Conservation (phyloP, 2,888 invertebrate species). For the Morpho deidamia region DNA sequence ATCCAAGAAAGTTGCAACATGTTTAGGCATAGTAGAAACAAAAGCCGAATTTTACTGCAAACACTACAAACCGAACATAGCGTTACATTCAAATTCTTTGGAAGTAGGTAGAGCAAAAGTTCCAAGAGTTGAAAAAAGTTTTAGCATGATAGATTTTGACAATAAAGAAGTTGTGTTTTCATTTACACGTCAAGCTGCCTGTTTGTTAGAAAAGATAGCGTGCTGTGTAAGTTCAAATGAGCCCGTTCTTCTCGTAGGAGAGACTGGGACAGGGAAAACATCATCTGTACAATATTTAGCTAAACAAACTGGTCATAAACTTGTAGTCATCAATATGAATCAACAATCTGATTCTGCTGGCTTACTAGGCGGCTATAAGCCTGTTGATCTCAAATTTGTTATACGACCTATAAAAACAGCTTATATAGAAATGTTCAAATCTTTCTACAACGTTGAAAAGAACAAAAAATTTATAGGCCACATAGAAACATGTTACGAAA, state of each 20-base stretch:
- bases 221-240: constrained; percentile 90
- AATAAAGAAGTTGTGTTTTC: constrained; percentile 82
- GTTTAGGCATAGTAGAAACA: constrained; percentile 88
- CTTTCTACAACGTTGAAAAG: constrained; percentile 85
- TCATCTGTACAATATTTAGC: constrained; percentile 96
- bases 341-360: constrained; percentile 99
- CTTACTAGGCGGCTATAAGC: constrained; percentile 97
- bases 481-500: constrained; percentile 86
- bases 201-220: constrained; percentile 92
- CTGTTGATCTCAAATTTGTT: constrained; percentile 92
- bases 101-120: constrained; percentile 85
- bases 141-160: constrained; percentile 55
- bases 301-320: constrained; percentile 87
- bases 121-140: constrained; percentile 54
- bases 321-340: constrained; percentile 98
- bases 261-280: constrained; percentile 99
- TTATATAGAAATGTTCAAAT: constrained; percentile 89
- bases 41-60: constrained; percentile 89
- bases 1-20: constrained; percentile 86
- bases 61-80: constrained; percentile 87
- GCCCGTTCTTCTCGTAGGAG: constrained; percentile 96
- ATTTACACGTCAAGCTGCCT: constrained; percentile 88
- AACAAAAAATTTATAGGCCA: constrained; percentile 91
- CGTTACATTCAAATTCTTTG: constrained; percentile 75
- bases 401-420: constrained; percentile 89